Base-by-base conservation (phyloP, 2,888 invertebrate species). In the Pristionchus japonicus region DNA sequence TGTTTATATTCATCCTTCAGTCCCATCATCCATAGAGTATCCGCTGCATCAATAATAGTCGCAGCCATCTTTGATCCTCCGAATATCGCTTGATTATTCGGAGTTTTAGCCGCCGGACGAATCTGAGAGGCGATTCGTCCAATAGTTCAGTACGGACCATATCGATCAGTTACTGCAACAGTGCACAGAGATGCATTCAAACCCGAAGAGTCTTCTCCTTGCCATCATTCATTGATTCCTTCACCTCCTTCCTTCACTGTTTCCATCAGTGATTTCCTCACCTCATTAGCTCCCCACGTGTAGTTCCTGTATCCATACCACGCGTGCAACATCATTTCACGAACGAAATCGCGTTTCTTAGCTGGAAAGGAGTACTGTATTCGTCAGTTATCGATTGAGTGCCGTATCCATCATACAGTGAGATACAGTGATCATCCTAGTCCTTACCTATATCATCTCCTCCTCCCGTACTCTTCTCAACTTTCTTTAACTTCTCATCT, bases 251-350 rank as follows among this genome's bases (percentile, higher is more conserved):
- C n/a, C n/a, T n/a, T n/a, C n/a, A n/a, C 34, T 11, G 20, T 70
- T 23, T 70, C 3, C 17, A 31, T 61, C n/a, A 86, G 40, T 61
- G 23, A 61, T n/a, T 23, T 6, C 70, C 67, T 49, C 94, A 99
- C 95, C 95, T 99, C 99, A 95, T 99, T 99, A 95, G 98, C 97
- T 91, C 99, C 99, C 99, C 99, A 99, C 1, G 99, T 98, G 95
- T 97, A 98, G 91, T 97, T 96, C 92, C 97, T 97, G 96, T 99
- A 99, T 95, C 97, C 98, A 95, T 97, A 96, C 99, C 99, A 99
- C 13, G 98, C 97, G 95, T 98, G 98, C 92, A 97, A 96, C 97
- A 98, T 98, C 99, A 99, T 99, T 98, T 99, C 96, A 23, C 96
- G 96, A 95, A 93, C 93, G 89, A 92, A 90, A 86, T 92, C 90